These are phyloP conservation scores for Bombus confusus DNA, from an alignment of 1,140 invertebrate genomes.

Conservation along the genomic window DNA sequence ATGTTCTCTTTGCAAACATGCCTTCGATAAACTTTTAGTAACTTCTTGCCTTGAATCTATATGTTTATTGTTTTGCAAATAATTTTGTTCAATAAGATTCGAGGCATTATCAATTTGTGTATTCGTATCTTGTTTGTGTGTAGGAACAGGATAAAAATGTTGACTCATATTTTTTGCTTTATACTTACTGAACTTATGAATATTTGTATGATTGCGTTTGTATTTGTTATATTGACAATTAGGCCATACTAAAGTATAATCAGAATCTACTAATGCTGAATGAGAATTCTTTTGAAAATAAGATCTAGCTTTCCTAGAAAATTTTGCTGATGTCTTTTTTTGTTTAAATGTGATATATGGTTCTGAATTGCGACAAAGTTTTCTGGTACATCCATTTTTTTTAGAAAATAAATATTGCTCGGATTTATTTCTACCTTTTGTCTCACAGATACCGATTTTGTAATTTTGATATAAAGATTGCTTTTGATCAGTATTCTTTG, in stretches of 20 bases:
- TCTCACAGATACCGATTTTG: neutral
- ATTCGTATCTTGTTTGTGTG: neutral
- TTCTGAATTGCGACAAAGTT: slow-evolving; percentile 44
- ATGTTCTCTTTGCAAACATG: slow-evolving; percentile 17
- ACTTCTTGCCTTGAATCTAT: neutral
- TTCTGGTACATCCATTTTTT: slow-evolving; percentile 31
- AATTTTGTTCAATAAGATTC: slow-evolving; percentile 22
- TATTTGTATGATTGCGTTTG: slow-evolving; percentile 45
- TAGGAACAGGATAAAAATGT: slow-evolving; percentile 9
- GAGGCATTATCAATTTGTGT: neutral
- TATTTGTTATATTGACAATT: slow-evolving; percentile 38
- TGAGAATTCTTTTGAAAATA: slow-evolving; percentile 64
- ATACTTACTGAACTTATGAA: slow-evolving; percentile 17
- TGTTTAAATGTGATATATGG: slow-evolving; percentile 48
- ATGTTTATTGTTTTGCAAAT: neutral
- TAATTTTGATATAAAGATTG: neutral
- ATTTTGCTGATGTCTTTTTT: slow-evolving; percentile 19
- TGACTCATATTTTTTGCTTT: slow-evolving; percentile 6
- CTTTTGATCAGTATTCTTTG: neutral
- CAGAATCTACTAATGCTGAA: slow-evolving; percentile 51
- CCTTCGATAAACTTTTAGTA: neutral
- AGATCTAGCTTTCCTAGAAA: slow-evolving; percentile 55
- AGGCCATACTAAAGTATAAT: slow-evolving; percentile 56
- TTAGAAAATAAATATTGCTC: slow-evolving; percentile 57
- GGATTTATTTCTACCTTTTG: slow-evolving; percentile 56